Percentiles rank a stretch among this genome's conserved stretches.
Evolutionary conservation across 2,888 invertebrate genomes (phyloP).

Genomic region (Eutolmus rufibarbis): DNA sequence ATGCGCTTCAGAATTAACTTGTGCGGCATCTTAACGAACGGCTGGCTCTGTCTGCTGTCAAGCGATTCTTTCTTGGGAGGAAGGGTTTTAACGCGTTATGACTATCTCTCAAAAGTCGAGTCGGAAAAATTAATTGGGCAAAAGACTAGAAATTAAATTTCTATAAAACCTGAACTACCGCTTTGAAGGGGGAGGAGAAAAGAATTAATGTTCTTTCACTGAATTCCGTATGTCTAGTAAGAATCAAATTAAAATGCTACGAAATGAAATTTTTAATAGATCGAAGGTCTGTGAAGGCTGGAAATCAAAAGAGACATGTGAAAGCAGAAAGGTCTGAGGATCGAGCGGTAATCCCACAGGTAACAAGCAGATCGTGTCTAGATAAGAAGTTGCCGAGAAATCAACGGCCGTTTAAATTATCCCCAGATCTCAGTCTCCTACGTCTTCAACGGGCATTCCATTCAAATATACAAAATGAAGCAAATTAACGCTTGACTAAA

Average conservation of each 20-base stretch:
- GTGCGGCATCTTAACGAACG: background rate
- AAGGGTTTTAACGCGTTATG: background rate
- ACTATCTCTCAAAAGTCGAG: background rate
- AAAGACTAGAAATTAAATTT: background rate
- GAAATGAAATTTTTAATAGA: background rate
- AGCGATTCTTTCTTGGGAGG: background rate
- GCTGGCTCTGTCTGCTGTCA: background rate
- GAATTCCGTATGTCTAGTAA: background rate
- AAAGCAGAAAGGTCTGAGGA: background rate
- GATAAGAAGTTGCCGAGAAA: slow-evolving; percentile 8
- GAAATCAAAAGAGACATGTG: background rate
- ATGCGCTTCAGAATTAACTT: slow-evolving; percentile 5
- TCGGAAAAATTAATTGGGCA: background rate
- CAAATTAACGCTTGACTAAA: slow-evolving; percentile 21
- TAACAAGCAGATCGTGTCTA: slow-evolving; percentile 24
- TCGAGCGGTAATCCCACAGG: background rate
- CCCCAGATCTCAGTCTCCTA: background rate
- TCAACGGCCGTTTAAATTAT: slow-evolving; percentile 23
- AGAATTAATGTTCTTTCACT: background rate
- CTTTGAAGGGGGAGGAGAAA: background rate
- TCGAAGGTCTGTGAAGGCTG: background rate
- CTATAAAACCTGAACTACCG: background rate
- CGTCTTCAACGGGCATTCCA: background rate
- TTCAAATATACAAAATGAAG: background rate
- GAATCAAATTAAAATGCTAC: background rate